Conservation (phyloP, 2,113 vertebrate genomes). For the Madoqua kirkii region DNA sequence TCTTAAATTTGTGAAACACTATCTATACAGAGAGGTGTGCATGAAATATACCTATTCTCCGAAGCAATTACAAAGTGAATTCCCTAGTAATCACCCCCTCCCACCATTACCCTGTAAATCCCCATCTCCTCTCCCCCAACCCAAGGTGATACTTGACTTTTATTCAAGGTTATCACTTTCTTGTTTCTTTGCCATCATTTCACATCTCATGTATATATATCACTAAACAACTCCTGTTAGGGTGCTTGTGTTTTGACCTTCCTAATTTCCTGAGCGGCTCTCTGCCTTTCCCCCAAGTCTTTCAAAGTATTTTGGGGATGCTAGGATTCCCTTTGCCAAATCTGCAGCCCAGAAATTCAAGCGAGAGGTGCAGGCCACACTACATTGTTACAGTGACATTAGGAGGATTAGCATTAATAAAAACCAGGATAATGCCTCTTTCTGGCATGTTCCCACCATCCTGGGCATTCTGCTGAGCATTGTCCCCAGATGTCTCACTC, state of each 20-base stretch:
- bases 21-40: fast-evolving
- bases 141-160: fast-evolving
- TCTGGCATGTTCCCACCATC: not conserved
- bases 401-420: not conserved
- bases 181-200: not conserved
- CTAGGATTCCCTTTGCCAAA: fast-evolving
- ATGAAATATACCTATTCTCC: not conserved
- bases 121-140: not conserved
- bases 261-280: not conserved
- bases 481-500: not conserved
- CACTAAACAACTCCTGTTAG: fast-evolving
- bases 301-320: not conserved
- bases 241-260: not conserved
- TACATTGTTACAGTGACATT: too few relatives aligned
- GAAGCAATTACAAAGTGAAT: not conserved
- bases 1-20: not conserved
- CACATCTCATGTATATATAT: fast-evolving
- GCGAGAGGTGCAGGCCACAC: not conserved
- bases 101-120: fast-evolving
- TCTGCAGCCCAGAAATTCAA: not conserved
- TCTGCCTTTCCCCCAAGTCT: not conserved
- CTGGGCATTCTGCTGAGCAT: not conserved
- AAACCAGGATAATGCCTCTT: fast-evolving
- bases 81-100: not conserved
- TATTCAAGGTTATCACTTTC: not conserved